phyloP scores from a whole-genome alignment of 2,888 invertebrate genomes.

The Phymatocera aterrima region DNA sequence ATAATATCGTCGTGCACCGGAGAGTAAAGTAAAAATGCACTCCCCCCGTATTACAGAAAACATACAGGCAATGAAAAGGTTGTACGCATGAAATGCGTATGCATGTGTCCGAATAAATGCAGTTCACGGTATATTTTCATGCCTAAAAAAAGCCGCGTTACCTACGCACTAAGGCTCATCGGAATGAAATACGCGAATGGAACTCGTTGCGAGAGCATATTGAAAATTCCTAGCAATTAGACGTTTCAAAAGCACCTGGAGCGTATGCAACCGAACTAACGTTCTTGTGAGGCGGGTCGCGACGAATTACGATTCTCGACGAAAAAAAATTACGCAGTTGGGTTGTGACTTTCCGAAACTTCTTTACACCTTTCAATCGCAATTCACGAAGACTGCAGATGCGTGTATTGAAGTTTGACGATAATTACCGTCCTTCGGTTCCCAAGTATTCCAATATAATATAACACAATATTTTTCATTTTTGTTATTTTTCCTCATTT shows the following conservation, averaged over 20 bases:
- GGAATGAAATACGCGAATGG: background rate
- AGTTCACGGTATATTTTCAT: no score
- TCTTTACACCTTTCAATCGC: no score
- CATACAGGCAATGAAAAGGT: background rate
- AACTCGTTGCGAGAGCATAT: background rate
- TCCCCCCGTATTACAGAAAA: background rate
- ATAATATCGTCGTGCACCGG: background rate
- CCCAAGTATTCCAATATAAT: no score
- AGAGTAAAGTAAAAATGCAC: background rate
- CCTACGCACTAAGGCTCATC: no score
- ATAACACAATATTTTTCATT: no score
- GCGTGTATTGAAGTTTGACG: no score
- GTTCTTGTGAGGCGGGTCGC: constrained; percentile 15
- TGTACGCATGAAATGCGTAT: background rate
- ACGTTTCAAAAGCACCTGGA: background rate
- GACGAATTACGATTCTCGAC: background rate
- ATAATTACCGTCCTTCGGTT: no score
- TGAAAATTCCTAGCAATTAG: background rate
- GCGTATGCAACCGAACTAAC: constrained; percentile 22
- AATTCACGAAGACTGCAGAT: no score
- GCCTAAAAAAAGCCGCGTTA: no score
- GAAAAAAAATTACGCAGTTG: background rate
- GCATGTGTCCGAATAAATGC: no score
- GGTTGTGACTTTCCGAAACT: no score
- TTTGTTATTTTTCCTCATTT: background rate